Conservation (phyloP, 2,888 invertebrate species). For the Schizaphis graminum region DNA sequence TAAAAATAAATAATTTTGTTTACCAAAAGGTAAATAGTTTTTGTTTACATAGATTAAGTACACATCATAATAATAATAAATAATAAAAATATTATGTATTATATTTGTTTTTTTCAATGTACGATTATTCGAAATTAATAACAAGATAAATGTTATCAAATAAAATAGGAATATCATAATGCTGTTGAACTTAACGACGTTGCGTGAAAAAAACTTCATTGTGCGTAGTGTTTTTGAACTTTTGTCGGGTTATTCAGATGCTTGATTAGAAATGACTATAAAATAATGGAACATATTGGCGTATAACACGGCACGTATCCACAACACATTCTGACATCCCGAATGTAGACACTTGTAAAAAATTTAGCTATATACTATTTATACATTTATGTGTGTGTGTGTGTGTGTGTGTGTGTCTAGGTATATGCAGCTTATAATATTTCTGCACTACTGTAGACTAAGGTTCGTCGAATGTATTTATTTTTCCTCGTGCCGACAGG, state of each 20-base stretch:
- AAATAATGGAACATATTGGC: background rate
- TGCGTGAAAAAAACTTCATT: background rate
- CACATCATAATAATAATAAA: background rate
- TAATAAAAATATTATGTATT: background rate
- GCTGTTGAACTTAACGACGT: background rate
- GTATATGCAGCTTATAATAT: background rate
- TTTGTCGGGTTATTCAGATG: background rate
- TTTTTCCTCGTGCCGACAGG: background rate
- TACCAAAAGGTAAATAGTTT: background rate
- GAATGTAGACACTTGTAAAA: background rate
- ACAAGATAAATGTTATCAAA: background rate
- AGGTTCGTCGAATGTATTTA: background rate
- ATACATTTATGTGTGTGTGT: background rate
- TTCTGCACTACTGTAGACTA: background rate
- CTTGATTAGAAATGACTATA: background rate
- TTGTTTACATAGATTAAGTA: background rate
- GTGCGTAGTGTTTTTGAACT: background rate
- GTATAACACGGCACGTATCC: background rate
- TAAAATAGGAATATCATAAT: background rate
- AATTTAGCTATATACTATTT: background rate
- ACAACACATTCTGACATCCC: background rate
- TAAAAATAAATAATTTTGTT: background rate
- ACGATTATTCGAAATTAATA: background rate
- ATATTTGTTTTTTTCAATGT: background rate
- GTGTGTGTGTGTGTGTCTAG: background rate